Percentiles rank a stretch among this genome's conserved stretches.
Evolutionary conservation across 2,113 vertebrate species (phyloP).

Genomic region (Eulemur macaco): DNA sequence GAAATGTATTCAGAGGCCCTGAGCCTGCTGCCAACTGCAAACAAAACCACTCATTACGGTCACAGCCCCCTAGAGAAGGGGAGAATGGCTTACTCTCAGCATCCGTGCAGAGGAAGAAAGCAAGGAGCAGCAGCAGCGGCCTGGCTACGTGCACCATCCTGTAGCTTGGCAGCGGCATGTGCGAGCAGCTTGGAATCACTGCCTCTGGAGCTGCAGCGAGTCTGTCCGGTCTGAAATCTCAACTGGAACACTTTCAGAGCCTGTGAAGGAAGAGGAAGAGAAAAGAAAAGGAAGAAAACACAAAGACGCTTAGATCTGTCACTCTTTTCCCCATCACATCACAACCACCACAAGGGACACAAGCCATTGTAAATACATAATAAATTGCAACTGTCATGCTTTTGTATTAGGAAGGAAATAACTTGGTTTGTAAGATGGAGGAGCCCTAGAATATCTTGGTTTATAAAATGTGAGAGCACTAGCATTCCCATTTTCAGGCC

Average conservation of each 20-base stretch:
- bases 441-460: neutral
- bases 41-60: slow-evolving; percentile 68
- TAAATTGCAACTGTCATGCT: neutral
- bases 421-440: neutral
- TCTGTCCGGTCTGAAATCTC: slow-evolving; percentile 90
- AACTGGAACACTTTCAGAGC: slow-evolving; percentile 94
- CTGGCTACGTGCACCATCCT: slow-evolving; percentile 91
- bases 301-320: slow-evolving; percentile 71
- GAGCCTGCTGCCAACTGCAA: slow-evolving; percentile 74
- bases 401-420: neutral
- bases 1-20: slow-evolving; percentile 65
- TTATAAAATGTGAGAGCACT: neutral
- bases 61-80: slow-evolving; percentile 51
- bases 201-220: slow-evolving; percentile 89
- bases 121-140: slow-evolving; percentile 90
- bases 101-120: slow-evolving; percentile 88
- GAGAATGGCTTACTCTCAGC: slow-evolving; percentile 93
- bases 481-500: neutral
- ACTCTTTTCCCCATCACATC: neutral
- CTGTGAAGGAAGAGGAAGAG: slow-evolving; percentile 80
- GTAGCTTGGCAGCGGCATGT: slow-evolving; percentile 92
- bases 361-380: slow-evolving; percentile 30
- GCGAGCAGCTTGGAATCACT: slow-evolving; percentile 88
- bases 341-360: neutral
- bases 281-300: slow-evolving; percentile 72